Conservation (phyloP, 2,797 vertebrate genomes). For the Anomalospiza imberbis region DNA sequence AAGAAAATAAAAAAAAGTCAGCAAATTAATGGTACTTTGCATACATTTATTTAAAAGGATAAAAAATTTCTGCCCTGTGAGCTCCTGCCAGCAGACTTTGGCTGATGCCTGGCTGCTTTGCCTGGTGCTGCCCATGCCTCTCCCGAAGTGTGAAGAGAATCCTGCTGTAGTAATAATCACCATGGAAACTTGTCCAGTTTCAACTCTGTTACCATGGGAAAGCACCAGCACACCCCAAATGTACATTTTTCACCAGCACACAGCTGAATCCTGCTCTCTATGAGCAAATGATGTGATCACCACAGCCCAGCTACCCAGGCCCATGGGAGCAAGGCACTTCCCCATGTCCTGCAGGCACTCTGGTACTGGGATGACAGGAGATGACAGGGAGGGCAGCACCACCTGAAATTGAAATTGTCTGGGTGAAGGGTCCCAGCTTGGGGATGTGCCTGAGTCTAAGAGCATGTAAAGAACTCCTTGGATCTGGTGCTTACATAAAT, state of each 20-base stretch:
- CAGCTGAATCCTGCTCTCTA: background rate
- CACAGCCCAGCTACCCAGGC: rapidly evolving
- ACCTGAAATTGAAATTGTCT: background rate
- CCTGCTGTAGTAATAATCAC: conserved; percentile 49
- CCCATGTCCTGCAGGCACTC: rapidly evolving
- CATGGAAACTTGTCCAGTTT: conserved; percentile 68
- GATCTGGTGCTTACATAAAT: background rate
- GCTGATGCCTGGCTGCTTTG: background rate
- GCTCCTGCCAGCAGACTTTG: background rate
- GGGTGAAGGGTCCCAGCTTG: background rate
- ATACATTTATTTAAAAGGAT: background rate
- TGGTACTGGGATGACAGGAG: background rate
- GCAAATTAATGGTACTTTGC: background rate
- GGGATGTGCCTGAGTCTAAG: background rate
- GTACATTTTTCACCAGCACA: conserved; percentile 5
- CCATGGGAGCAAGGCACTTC: background rate
- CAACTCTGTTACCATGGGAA: conserved; percentile 68
- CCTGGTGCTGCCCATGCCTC: background rate
- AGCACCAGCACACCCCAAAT: conserved; percentile 17
- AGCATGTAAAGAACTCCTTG: rapidly evolving
- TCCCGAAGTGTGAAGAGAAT: conserved; percentile 39
- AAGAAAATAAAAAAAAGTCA: background rate
- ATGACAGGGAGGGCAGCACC: background rate
- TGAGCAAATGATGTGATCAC: background rate
- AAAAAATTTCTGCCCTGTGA: background rate